Evolutionary conservation across 2,888 invertebrate species (phyloP).

Genomic region (Tiliacea aurago): DNA sequence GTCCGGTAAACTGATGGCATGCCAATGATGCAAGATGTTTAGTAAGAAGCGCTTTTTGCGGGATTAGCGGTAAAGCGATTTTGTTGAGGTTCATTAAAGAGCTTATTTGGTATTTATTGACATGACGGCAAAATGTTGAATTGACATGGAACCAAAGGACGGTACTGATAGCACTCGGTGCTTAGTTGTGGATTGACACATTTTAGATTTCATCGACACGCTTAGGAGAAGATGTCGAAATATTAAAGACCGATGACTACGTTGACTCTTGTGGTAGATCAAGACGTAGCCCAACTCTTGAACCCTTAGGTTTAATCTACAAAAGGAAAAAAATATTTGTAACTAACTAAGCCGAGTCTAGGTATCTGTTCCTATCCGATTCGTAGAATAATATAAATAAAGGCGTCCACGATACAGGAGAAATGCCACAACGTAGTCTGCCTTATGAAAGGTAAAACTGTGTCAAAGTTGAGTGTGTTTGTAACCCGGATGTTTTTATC

Average conservation of each 20-base stretch:
- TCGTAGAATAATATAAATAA: not conserved
- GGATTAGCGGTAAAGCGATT: not conserved
- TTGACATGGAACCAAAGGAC: too few relatives aligned
- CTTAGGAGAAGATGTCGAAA: not conserved
- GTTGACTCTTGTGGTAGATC: not conserved
- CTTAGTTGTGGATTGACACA: not conserved
- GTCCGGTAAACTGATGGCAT: conserved; percentile 10
- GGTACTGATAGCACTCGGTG: too few relatives aligned
- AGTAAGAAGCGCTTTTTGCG: not conserved
- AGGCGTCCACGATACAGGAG: not conserved
- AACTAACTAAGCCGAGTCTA: not conserved
- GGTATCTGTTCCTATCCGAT: not conserved
- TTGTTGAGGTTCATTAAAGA: not conserved
- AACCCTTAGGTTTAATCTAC: not conserved
- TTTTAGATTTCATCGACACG: not conserved
- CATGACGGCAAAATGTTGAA: too few relatives aligned
- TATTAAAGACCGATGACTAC: not conserved
- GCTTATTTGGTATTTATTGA: too few relatives aligned
- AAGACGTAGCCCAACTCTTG: not conserved
- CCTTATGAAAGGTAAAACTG: conserved; percentile 22
- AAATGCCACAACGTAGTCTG: not conserved
- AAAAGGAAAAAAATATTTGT: not conserved
- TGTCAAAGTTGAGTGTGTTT: conserved; percentile 8
- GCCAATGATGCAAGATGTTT: conserved; percentile 16
- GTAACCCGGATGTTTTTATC: conserved; percentile 32